Conservation (phyloP, 2,888 invertebrate species). For the Pammene fasciana region DNA sequence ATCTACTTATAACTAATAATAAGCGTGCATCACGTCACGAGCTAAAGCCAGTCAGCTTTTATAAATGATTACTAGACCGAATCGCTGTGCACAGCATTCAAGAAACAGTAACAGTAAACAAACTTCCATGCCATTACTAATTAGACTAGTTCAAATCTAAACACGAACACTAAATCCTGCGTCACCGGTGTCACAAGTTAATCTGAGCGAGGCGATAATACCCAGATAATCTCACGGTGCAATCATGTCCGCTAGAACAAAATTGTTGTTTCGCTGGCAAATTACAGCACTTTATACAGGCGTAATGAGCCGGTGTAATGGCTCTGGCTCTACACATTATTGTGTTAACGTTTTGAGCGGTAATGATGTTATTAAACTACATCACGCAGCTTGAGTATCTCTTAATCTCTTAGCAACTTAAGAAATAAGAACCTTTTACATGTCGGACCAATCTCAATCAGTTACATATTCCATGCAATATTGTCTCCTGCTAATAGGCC, state of each 20-base stretch:
- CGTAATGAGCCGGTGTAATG: constrained; percentile 58
- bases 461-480: too few species aligned
- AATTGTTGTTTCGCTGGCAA: constrained; percentile 56
- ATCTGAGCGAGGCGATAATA: constrained; percentile 53
- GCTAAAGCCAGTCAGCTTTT: neutral
- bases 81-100: neutral
- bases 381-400: constrained; percentile 36
- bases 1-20: too few species aligned
- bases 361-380: constrained; percentile 48
- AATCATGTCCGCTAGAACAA: constrained; percentile 59
- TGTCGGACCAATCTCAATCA: neutral
- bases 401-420: neutral
- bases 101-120: constrained; percentile 6
- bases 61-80: neutral
- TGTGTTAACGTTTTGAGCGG: constrained; percentile 53
- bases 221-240: constrained; percentile 57
- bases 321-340: constrained; percentile 54
- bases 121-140: constrained; percentile 12
- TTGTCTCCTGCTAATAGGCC: too few species aligned
- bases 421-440: neutral
- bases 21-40: neutral
- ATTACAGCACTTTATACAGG: constrained; percentile 60
- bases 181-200: constrained; percentile 48
- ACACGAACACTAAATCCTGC: constrained; percentile 40
- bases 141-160: constrained; percentile 18